These are phyloP conservation scores for Psephotus haematonotus DNA, from an alignment of 2,113 vertebrate genomes.

Conservation along the genomic window DNA sequence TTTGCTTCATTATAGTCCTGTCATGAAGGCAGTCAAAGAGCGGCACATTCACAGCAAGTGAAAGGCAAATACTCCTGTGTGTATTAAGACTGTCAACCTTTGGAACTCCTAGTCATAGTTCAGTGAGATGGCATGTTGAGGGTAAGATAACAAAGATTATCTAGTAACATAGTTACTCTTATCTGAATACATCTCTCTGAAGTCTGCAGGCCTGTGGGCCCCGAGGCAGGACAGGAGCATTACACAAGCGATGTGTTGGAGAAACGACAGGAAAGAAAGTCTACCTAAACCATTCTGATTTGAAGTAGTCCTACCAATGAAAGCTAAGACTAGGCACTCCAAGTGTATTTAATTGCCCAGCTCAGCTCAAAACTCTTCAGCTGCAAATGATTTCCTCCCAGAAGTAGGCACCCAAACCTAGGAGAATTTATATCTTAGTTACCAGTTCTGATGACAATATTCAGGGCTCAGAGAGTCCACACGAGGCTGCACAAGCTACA, in stretches of 20 bases:
- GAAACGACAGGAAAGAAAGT: not conserved
- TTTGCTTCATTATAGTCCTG: not conserved
- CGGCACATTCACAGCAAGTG: not conserved
- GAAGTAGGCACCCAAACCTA: not conserved
- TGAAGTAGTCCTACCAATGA: not conserved
- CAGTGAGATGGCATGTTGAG: not conserved
- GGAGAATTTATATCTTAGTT: not conserved
- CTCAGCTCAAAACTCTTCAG: not conserved
- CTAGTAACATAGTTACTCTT: not conserved
- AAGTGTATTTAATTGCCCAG: not conserved
- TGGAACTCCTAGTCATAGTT: conserved; percentile 23
- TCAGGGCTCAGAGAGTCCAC: not conserved
- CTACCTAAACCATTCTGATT: not conserved
- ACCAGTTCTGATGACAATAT: not conserved
- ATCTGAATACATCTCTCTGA: not conserved
- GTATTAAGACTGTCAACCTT: conserved; percentile 21
- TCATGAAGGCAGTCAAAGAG: not conserved
- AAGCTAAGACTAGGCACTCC: not conserved
- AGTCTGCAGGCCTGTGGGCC: not conserved
- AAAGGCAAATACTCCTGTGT: not conserved
- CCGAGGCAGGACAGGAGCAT: not conserved
- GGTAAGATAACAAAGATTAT: not conserved
- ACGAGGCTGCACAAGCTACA: not conserved
- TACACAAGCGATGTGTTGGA: not conserved
- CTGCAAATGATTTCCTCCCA: not conserved